Base-by-base conservation (phyloP, 2,797 vertebrate genomes). In the Helicolenus hilgendorfi region DNA sequence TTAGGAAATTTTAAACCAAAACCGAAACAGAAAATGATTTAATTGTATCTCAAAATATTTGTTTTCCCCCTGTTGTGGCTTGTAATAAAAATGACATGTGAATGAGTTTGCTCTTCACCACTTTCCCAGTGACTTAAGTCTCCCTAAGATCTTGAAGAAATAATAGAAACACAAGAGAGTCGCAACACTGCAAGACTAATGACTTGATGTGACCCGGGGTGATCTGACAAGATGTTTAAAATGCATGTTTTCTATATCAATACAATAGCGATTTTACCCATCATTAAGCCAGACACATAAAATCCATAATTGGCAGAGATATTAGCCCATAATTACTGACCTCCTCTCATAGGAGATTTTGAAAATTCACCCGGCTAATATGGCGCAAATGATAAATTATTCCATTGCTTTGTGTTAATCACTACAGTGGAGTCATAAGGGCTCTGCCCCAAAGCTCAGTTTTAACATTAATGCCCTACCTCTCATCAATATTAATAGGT, bases 401-500 rank as follows among this genome's bases (percentile, higher is more conserved):
- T 97, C 95, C 92, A 96, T 94, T 96, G 95, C 95, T 96, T 93
- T 94, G 94, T 97, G 96, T 97, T 98, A 97, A 97, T 97, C 96
- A 95, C 96, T 93, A 94, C 92, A 92, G 94, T 89, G 84, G 93
- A 97, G 97, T 97, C 96, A 97, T 88, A 93, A 97, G 96, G 95
- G 94, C 92, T 94, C 59, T 93, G 95, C 96, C 96, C 94, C 90
- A 91, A 96, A 96, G 96, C 97, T 96, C 92, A 96, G 92, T 94
- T 96, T 96, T 94, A 96, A 95, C 97, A 97, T 97, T 97, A 97
- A 97, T 97, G 96, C 94, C 94, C 93, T 93, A 95, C 92, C 92
- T 92, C 94, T 96, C 96, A 97, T 98, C 92, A 97, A 97, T 97
- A 97, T 97, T 97, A 95, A 97, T 97, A 90, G 72, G 55, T 88